Evolutionary conservation across 2,113 vertebrate genomes (phyloP), one percentile per base, ranked within the genome.

Genomic region (Leptocoma aspasia): DNA sequence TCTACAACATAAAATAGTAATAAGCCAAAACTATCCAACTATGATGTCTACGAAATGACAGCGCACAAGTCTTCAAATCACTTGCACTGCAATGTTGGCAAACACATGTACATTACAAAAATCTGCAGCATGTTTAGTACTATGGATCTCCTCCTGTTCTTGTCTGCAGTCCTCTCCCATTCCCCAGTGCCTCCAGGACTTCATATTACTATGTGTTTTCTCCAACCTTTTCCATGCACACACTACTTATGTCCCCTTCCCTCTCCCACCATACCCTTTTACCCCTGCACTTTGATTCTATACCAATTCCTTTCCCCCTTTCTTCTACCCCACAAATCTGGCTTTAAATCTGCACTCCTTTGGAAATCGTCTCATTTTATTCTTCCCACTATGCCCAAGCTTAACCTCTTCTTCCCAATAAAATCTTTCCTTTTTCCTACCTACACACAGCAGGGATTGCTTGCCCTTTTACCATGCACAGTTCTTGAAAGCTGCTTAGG

Each of bases 381-480:
- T 79, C 53, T 81, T 78, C 33, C 50, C 8, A 24, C 20, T 80
- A 44, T 50, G 19, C 10, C 35, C 11, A 70, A 44, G 0, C 2
- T 20, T n/a, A 91, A 61, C 6, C 16, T 65, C 35, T 20, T 86
- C 39, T 49, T 39, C 45, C 28, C 0, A 7, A 19, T 13, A 83
- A 86, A 77, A 81, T 33, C 15, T 44, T 54, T 60, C 39, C 9
- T 45, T 81, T 75, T 78, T 56, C 31, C 71, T 80, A 56, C 47
- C 9, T 73, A 75, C 11, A 30, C 14, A 27, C 2, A 68, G 41
- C 9, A 10, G 31, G 23, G n/a, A 83, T 20, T 45, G 37, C 54
- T 72, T 1, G 0, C 16, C 26, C 24, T 82, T 83, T 76, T 65
- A 88, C 15, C 1, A 2, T 1, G 0, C 5, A 5, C 45, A 50